These are phyloP conservation scores for Temnothorax rugatulus DNA, from an alignment of 2,888 invertebrate species.

Conservation along the genomic window DNA sequence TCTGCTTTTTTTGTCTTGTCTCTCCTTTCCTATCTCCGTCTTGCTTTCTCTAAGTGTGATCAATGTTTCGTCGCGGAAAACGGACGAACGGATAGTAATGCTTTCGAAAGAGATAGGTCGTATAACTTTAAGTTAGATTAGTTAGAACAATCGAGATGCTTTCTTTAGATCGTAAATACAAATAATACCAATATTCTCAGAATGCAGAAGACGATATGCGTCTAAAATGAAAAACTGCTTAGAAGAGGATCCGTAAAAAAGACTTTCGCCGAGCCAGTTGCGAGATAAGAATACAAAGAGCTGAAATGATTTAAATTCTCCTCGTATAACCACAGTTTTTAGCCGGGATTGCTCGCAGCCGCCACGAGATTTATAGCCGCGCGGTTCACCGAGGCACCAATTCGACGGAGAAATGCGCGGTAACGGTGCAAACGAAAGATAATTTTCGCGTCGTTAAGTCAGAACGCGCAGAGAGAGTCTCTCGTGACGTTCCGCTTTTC, in stretches of 20 bases:
- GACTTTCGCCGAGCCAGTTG: conserved; percentile 25
- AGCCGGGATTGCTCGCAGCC: conserved; percentile 27
- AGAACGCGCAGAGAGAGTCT: conserved; percentile 19
- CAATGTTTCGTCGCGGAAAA: conserved; percentile 23
- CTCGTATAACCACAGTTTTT: conserved; percentile 25
- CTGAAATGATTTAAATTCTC: conserved; percentile 44
- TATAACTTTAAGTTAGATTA: conserved; percentile 1
- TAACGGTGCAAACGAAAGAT: conserved; percentile 28
- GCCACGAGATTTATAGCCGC: conserved; percentile 33
- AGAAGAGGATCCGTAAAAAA: background rate
- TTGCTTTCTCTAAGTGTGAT: conserved; percentile 17
- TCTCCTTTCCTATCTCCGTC: conserved; percentile 27
- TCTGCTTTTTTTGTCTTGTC: conserved; percentile 21
- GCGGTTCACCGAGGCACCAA: conserved; percentile 19
- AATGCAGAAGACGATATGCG: background rate
- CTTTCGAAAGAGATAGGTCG: background rate
- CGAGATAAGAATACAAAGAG: conserved; percentile 37
- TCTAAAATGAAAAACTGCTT: background rate
- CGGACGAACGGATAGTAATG: background rate
- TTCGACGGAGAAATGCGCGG: conserved; percentile 50
- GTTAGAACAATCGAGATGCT: background rate
- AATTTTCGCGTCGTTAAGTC: conserved; percentile 55
- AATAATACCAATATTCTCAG: background rate
- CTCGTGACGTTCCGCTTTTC: conserved; percentile 37
- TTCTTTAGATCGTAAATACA: background rate